phyloP scores from a whole-genome alignment of 2,888 invertebrate species.

The Cephus pulcher region DNA sequence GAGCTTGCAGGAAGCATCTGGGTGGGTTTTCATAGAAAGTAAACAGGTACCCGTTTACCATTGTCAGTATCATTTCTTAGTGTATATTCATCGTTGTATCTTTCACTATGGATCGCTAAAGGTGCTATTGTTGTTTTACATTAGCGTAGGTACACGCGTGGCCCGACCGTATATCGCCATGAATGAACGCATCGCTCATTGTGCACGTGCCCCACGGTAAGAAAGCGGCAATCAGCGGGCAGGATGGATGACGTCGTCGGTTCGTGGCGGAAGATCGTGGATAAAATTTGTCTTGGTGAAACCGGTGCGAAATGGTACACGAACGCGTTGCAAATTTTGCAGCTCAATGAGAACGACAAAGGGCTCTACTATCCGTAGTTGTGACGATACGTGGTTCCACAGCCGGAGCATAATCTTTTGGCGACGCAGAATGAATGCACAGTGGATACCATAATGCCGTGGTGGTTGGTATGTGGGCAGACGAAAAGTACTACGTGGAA shows the following conservation, averaged over 20 bases:
- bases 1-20: background rate
- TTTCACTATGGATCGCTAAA: background rate
- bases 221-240: conserved; percentile 45
- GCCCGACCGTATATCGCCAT: conserved; percentile 34
- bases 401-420: background rate
- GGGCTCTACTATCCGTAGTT: background rate
- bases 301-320: background rate
- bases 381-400: background rate
- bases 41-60: background rate
- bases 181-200: conserved; percentile 50
- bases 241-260: conserved; percentile 55
- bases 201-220: conserved; percentile 32
- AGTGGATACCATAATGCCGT: background rate
- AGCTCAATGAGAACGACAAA: background rate
- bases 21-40: background rate
- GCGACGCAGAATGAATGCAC: background rate
- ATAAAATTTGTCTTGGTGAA: conserved; percentile 2
- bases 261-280: conserved; percentile 49
- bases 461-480: background rate
- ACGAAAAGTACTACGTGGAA: background rate
- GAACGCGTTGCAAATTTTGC: background rate
- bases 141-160: conserved; percentile 3
- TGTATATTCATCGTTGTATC: background rate
- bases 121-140: background rate
- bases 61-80: background rate